Evolutionary conservation across 2,113 vertebrate genomes (phyloP).

Genomic region (Pterocles burchelli): DNA sequence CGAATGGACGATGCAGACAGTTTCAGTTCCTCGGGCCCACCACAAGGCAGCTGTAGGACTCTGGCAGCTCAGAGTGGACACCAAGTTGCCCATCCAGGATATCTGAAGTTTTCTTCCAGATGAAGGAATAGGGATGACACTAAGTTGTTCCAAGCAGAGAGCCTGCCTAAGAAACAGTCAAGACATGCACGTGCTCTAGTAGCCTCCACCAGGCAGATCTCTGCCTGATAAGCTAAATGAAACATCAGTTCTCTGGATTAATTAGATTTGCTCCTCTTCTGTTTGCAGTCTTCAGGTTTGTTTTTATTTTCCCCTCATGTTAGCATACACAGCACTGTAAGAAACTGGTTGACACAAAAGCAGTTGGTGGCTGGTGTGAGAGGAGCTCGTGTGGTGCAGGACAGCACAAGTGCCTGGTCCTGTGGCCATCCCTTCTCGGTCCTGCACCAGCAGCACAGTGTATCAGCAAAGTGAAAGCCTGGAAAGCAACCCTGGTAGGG

Average conservation of each 20-base stretch:
- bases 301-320: not conserved
- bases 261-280: not conserved
- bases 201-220: not conserved
- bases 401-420: not conserved
- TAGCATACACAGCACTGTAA: not conserved
- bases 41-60: not conserved
- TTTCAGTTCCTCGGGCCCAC: not conserved
- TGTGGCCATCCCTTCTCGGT: not conserved
- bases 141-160: not conserved
- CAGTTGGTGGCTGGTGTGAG: not conserved
- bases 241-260: not conserved
- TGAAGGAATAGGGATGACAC: not conserved
- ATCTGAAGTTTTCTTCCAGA: not conserved
- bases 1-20: not conserved
- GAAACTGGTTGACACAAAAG: not conserved
- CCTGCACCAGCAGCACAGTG: not conserved
- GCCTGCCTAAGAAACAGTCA: not conserved
- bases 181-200: accelerated
- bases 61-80: not conserved
- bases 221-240: not conserved
- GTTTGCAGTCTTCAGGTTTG: not conserved
- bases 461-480: not conserved
- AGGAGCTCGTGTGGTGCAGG: not conserved
- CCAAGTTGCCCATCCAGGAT: not conserved
- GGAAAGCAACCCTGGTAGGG: not conserved